These are phyloP conservation scores for Odontomachus brunneus DNA, from an alignment of 1,140 invertebrate species.

Conservation along the genomic window DNA sequence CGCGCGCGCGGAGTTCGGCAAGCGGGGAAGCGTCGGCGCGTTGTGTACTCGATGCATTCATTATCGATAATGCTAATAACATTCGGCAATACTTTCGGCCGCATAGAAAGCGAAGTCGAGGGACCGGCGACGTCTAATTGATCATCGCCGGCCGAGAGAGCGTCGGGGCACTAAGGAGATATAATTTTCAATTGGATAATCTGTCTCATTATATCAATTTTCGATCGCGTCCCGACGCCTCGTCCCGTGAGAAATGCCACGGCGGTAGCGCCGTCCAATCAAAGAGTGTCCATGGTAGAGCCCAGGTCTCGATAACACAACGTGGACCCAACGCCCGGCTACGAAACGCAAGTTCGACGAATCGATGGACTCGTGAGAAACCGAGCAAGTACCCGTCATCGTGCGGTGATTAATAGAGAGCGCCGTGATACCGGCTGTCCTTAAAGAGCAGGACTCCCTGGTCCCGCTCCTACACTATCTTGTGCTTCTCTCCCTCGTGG, in stretches of 20 bases:
- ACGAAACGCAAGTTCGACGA: constrained; percentile 61
- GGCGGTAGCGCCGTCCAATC: constrained; percentile 58
- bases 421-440: constrained; percentile 64
- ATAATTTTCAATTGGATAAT: constrained; percentile 61
- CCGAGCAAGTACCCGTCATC: constrained; percentile 68
- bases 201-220: constrained; percentile 56
- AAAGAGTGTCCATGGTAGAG: constrained; percentile 58
- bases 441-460: constrained; percentile 68
- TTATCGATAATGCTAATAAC: constrained; percentile 37
- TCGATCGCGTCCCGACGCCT: constrained; percentile 34
- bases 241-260: constrained; percentile 40
- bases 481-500: constrained; percentile 32
- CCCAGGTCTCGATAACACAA: constrained; percentile 60
- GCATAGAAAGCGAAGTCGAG: constrained; percentile 28
- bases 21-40: constrained; percentile 3
- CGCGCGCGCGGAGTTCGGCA: constrained; percentile 1
- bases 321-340: constrained; percentile 13
- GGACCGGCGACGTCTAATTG: constrained; percentile 49
- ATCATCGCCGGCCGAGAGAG: constrained; percentile 27
- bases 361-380: constrained; percentile 70
- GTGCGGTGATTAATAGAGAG: constrained; percentile 74
- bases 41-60: constrained; percentile 18
- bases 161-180: constrained; percentile 38
- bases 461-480: constrained; percentile 23
- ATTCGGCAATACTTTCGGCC: constrained; percentile 19